Base-by-base conservation (phyloP, 2,888 invertebrate genomes). In the Plutella xylostella region DNA sequence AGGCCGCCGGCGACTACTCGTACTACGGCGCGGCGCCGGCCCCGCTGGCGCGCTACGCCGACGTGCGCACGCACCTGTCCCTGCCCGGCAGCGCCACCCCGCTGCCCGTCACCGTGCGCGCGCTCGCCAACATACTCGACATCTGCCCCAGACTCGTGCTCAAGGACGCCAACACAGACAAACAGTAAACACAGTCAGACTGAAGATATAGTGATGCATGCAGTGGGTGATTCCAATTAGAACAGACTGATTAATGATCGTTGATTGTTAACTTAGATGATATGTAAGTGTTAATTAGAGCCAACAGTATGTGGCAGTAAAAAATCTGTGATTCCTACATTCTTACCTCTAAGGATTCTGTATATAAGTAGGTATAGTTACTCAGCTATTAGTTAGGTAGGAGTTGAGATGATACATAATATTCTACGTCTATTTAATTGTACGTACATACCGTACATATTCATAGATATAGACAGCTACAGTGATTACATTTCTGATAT, bases 1-100 rank as follows among this genome's bases (percentile, higher is more conserved):
- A 53, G 1, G 54, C 48, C 1, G 55, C 60, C 1, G 48, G 51
- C 0, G 53, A 55, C 0, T 83, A 65, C 51, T 86, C 87, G 0
- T 85, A 71, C 53, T 89, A 88, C 45, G 86, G 86, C 0, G 60
- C 64, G 1, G 66, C 61, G 45, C 76, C 85, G 0, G 56, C 56
- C 0, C 56, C 70, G 0, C 57, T 79, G 1, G 66, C 79, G 1
- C 61, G 80, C 43, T 66, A 77, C 37, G 59, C 63, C 0, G 68
- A 76, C 6, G 71, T 88, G 1, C 85, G 70, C 2, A 84, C 87
- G 0, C 68, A 76, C 1, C 83, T 88, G 68, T 76, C 86, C 0
- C 72, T 88, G 42, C 80, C 77, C 25, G 85, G 86, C n/a, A 74
- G 73, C 12, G 63, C 70, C 48, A 72, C 87, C 58, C 69, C 68